These are phyloP conservation scores for Adela reaumurella DNA, from an alignment of 2,888 invertebrate genomes.

Conservation along the genomic window DNA sequence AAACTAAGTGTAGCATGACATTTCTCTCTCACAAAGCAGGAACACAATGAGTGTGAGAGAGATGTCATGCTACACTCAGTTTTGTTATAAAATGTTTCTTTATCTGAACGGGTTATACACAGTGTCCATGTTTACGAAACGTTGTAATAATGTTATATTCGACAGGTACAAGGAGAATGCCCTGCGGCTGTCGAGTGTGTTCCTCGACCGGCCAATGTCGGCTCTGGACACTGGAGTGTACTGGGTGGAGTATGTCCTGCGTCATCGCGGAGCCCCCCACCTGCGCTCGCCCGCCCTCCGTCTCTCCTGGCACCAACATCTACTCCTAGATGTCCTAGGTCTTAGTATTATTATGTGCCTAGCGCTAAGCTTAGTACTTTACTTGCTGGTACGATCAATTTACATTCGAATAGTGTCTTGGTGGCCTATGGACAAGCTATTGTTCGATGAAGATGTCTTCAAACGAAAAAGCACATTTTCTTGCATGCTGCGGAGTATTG, in stretches of 20 bases:
- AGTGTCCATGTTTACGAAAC: no score
- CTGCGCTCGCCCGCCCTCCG: conserved; percentile 48
- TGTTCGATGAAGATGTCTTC: conserved; percentile 35
- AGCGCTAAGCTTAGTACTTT: conserved; percentile 29
- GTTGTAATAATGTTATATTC: conserved; percentile 7
- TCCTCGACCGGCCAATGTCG: conserved; percentile 53
- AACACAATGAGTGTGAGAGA: no score
- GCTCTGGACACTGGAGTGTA: conserved; percentile 60
- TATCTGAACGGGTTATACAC: no score
- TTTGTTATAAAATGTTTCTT: no score
- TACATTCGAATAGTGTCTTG: conserved; percentile 40
- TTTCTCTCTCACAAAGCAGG: no score
- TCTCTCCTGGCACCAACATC: conserved; percentile 40
- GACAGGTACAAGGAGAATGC: conserved; percentile 54
- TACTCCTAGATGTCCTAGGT: conserved; percentile 35
- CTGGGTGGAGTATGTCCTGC: conserved; percentile 63
- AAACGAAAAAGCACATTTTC: conserved; percentile 32
- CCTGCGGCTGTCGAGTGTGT: conserved; percentile 40
- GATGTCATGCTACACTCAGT: no score
- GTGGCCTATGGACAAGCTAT: conserved; percentile 34
- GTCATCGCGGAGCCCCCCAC: conserved; percentile 54
- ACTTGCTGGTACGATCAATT: conserved; percentile 35
- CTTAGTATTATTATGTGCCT: conserved; percentile 27
- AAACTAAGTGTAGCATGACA: no score
- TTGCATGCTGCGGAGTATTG: conserved; percentile 31